Percentiles rank a stretch among this genome's conserved stretches.
phyloP scores from a whole-genome alignment of 2,888 invertebrate genomes.

The Watsonalla binaria region DNA sequence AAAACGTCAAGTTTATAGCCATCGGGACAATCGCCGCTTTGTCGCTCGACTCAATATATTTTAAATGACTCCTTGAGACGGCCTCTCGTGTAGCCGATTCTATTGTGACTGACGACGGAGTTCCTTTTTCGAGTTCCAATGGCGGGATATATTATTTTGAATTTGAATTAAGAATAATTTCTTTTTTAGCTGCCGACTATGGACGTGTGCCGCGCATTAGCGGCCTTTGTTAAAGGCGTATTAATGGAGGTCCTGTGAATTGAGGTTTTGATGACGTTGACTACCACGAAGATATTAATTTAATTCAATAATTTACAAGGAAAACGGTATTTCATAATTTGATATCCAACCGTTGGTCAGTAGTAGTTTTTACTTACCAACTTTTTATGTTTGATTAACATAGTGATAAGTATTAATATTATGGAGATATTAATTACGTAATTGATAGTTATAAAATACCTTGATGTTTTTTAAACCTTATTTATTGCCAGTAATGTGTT shows the following conservation, averaged over 20 bases:
- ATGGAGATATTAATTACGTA: no score
- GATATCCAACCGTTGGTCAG: no score
- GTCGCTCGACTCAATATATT: constrained; percentile 71
- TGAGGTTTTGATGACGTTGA: constrained; percentile 31
- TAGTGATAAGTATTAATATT: no score
- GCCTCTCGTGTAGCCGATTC: constrained; percentile 51
- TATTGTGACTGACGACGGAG: constrained; percentile 64
- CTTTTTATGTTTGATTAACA: no score
- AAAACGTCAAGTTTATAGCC: constrained; percentile 65
- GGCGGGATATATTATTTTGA: constrained; percentile 49
- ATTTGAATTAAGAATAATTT: constrained; percentile 72
- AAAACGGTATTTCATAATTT: neutral
- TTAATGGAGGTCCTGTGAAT: constrained; percentile 54
- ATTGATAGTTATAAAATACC: no score
- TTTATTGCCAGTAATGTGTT: no score
- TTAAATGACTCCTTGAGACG: constrained; percentile 68
- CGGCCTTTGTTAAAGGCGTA: constrained; percentile 60
- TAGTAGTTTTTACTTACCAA: no score
- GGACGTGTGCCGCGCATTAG: constrained; percentile 76
- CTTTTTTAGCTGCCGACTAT: constrained; percentile 69
- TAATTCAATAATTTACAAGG: neutral
- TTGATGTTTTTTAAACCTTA: no score
- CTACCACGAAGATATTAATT: constrained; percentile 40
- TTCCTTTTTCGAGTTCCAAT: constrained; percentile 55
- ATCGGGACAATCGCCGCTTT: constrained; percentile 66